Conservation (phyloP, 2,888 invertebrate species). For the Hyppa rectilinea region DNA sequence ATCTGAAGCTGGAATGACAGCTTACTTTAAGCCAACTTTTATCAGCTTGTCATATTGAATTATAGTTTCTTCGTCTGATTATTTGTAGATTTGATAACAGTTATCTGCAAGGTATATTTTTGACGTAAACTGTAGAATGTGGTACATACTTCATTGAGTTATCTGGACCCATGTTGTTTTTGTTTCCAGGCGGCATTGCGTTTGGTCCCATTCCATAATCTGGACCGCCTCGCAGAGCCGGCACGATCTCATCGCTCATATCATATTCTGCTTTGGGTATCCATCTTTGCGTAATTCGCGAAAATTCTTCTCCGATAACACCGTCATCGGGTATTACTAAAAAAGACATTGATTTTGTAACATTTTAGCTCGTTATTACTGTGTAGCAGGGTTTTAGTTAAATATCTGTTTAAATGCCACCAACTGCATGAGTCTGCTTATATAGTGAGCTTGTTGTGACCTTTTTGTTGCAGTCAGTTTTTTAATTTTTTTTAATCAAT, state of each 20-base stretch:
- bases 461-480: background rate
- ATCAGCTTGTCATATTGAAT: background rate
- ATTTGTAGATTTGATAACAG: background rate
- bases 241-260: background rate
- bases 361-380: no score
- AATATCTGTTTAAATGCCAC: background rate
- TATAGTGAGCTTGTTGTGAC: no score
- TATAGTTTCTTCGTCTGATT: background rate
- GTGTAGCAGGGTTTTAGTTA: background rate
- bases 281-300: background rate
- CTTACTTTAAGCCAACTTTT: no score
- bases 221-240: background rate
- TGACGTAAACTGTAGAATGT: background rate
- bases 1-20: no score
- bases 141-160: background rate
- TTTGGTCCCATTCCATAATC: no score
- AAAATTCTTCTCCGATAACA: background rate
- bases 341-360: background rate
- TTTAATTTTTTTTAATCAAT: background rate
- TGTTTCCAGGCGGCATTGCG: no score
- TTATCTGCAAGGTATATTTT: background rate
- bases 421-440: background rate
- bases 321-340: slow-evolving; percentile 7
- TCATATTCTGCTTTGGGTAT: background rate
- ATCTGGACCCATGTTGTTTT: no score